phyloP scores from a whole-genome alignment of 2,797 vertebrate species.

The Gymnothorax javanicus region DNA sequence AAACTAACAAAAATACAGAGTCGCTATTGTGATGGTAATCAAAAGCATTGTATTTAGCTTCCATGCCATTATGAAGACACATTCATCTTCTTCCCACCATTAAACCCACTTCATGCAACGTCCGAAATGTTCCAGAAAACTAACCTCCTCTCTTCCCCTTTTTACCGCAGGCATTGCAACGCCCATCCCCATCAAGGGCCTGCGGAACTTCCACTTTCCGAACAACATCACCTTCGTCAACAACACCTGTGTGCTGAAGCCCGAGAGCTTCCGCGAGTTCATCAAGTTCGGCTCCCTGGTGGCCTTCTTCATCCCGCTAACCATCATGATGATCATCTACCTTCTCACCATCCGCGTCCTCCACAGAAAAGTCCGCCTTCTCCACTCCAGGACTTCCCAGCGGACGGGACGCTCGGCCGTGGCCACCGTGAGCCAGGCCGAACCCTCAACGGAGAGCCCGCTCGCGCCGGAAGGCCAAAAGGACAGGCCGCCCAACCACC shows the following conservation, averaged over 20 bases:
- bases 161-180: conserved; percentile 87
- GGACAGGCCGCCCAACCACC: conserved; percentile 58
- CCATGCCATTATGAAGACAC: too few relatives aligned
- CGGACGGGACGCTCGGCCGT: conserved; percentile 77
- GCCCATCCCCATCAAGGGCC: conserved; percentile 89
- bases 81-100: too few relatives aligned
- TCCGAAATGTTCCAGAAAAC: background rate
- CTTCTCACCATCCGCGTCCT: conserved; percentile 90
- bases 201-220: conserved; percentile 64
- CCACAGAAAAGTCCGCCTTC: conserved; percentile 87
- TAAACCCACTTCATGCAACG: background rate
- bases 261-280: conserved; percentile 84
- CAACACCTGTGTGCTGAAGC: conserved; percentile 83
- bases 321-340: conserved; percentile 95
- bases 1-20: too few relatives aligned
- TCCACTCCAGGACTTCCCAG: conserved; percentile 80
- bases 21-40: too few relatives aligned
- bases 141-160: conserved; percentile 44
- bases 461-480: conserved; percentile 71
- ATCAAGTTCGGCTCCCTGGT: conserved; percentile 92
- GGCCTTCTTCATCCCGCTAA: conserved; percentile 89
- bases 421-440: conserved; percentile 83
- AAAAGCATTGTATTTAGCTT: too few relatives aligned
- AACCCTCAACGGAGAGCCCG: conserved; percentile 74
- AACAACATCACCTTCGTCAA: conserved; percentile 76